Evolutionary conservation across 2,888 invertebrate species (phyloP).

Genomic region (Automeris io): DNA sequence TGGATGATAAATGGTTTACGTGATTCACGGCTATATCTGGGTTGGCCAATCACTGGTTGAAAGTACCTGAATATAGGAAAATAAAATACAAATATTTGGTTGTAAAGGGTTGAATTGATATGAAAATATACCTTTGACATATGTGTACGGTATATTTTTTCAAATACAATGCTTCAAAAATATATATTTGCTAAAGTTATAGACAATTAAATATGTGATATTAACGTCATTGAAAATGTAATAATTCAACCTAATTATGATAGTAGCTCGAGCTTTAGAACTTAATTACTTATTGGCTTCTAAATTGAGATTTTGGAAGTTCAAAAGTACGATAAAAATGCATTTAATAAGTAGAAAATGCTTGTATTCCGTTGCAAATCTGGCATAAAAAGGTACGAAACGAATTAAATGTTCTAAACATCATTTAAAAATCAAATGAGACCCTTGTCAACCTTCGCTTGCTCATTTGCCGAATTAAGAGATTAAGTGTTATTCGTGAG

Average conservation of each 20-base stretch:
- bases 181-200: too few relatives aligned
- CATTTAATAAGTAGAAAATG: background rate
- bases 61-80: conserved; percentile 1
- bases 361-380: conserved; percentile 13
- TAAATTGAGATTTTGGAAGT: too few relatives aligned
- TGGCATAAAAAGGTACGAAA: conserved; percentile 23
- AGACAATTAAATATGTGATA: too few relatives aligned
- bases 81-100: background rate
- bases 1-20: conserved; percentile 46
- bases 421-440: conserved; percentile 39
- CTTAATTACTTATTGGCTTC: too few relatives aligned
- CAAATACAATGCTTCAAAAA: too few relatives aligned
- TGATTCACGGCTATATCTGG: conserved; percentile 29
- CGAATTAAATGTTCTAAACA: conserved; percentile 41
- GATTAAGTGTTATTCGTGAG: conserved; percentile 40
- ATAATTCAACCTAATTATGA: too few relatives aligned
- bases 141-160: too few relatives aligned
- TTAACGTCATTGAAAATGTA: too few relatives aligned
- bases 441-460: conserved; percentile 48
- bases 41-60: background rate
- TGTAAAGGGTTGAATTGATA: background rate
- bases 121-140: too few relatives aligned
- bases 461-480: conserved; percentile 40
- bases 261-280: too few relatives aligned
- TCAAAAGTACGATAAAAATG: too few relatives aligned